Evolutionary conservation across 2,888 invertebrate species (phyloP).

Genomic region (Tachina grossa): DNA sequence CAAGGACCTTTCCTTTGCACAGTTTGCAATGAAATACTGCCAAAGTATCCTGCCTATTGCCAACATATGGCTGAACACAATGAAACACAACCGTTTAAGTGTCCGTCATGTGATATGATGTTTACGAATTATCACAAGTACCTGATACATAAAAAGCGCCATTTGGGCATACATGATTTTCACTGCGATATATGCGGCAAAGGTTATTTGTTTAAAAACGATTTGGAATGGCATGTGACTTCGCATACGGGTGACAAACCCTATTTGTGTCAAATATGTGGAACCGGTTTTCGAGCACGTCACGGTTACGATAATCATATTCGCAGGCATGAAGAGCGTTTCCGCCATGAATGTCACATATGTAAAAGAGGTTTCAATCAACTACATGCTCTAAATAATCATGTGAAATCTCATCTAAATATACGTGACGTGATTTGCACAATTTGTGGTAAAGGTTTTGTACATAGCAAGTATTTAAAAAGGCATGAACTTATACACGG

Average conservation of each 20-base stretch:
- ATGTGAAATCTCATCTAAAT: slow-evolving; percentile 55
- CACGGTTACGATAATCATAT: slow-evolving; percentile 55
- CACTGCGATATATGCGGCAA: slow-evolving; percentile 63
- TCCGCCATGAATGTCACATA: slow-evolving; percentile 48
- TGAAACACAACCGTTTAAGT: slow-evolving; percentile 49
- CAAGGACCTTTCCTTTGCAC: slow-evolving; percentile 60
- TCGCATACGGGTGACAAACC: slow-evolving; percentile 74
- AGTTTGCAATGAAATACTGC: slow-evolving; percentile 51
- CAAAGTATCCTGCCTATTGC: slow-evolving; percentile 49
- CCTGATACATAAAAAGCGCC: slow-evolving; percentile 61
- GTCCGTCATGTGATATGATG: slow-evolving; percentile 49
- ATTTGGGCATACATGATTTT: slow-evolving; percentile 52
- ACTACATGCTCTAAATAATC: slow-evolving; percentile 49
- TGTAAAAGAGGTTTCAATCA: slow-evolving; percentile 55
- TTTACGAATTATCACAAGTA: slow-evolving; percentile 58
- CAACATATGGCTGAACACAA: slow-evolving; percentile 59
- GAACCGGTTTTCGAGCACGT: slow-evolving; percentile 38
- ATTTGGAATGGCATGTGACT: slow-evolving; percentile 58
- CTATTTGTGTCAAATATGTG: slow-evolving; percentile 55
- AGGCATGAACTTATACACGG: slow-evolving; percentile 57
- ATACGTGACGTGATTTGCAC: slow-evolving; percentile 47
- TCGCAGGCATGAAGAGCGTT: slow-evolving; percentile 46
- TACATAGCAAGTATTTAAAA: slow-evolving; percentile 44
- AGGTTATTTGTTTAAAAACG: slow-evolving; percentile 54
- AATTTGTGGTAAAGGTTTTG: slow-evolving; percentile 61